Evolutionary conservation across 2,797 vertebrate species (phyloP).

Genomic region (Propithecus perrieri): DNA sequence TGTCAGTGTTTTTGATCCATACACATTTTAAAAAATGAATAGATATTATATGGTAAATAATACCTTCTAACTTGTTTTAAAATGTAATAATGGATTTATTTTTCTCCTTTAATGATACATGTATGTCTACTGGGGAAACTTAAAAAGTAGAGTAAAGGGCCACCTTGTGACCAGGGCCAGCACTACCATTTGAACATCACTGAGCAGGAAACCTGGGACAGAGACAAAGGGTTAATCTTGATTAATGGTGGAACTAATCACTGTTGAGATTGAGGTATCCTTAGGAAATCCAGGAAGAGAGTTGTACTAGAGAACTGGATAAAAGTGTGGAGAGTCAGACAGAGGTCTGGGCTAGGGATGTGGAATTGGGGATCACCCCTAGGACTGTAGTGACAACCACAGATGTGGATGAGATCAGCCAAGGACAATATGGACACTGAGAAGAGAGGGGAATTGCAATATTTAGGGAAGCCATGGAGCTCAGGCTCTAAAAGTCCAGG

Average conservation of each 20-base stretch:
- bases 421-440: background rate
- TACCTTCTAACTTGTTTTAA: background rate
- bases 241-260: background rate
- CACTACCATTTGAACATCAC: background rate
- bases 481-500: background rate
- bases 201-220: background rate
- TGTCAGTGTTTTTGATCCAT: background rate
- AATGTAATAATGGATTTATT: background rate
- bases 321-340: background rate
- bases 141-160: background rate
- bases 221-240: background rate
- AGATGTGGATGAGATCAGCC: background rate
- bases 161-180: conserved; percentile 25
- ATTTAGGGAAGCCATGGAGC: background rate
- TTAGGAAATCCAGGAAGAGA: background rate
- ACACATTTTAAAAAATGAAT: conserved; percentile 5
- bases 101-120: background rate
- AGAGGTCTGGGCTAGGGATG: background rate
- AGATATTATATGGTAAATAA: background rate
- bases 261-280: background rate
- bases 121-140: background rate
- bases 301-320: background rate
- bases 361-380: background rate
- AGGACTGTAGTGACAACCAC: background rate
- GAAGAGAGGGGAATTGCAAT: background rate